Evolutionary conservation across 2,113 vertebrate species (phyloP), one percentile per base, ranked within the genome.

Genomic region (Hemicordylus capensis): DNA sequence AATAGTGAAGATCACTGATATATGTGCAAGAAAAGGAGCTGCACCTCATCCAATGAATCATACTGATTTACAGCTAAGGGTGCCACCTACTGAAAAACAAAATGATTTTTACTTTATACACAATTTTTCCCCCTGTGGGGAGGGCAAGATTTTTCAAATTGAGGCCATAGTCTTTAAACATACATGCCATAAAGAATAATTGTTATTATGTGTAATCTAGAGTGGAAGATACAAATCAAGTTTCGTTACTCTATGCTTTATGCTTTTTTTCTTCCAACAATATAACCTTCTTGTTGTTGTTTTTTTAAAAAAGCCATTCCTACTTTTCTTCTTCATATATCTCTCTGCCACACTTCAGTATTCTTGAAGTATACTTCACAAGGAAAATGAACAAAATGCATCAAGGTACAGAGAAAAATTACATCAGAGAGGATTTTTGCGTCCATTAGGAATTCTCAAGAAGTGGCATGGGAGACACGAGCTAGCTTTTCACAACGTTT

Each of bases 71-170:
- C 4, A 81, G 58, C 46, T 86, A 80, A 69, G 81, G 70, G 48
- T 89, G 86, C 79, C 91, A 91, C 64, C 90, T 91, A 87, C 70
- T 0, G 76, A 90, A 88, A 88, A 85, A 44, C 7, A 9, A 4
- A 78, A 7, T 34, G 42, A 12, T 46, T 39, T 31, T 28, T 1
- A 74, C 20, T 74, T 76, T 58, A 56, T n/a, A 59, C 31, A 69
- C 24, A 34, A 58, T 69, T 59, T 70, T 78, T 67, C 34, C n/a
- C n/a, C n/a, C n/a, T 61, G 39, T 46, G 24, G 28, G 12, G 0
- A 0, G 5, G 3, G 85, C 5, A 14, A 75, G 31, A 67, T 42
- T 42, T 63, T 26, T 48, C 1, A 79, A 81, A 24, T 73, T 34
- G 46, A 59, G 54, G 11, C 28, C 11, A 46, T 15, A 20, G 6